phyloP scores from a whole-genome alignment of 2,113 vertebrate genomes.

The Murina feae region DNA sequence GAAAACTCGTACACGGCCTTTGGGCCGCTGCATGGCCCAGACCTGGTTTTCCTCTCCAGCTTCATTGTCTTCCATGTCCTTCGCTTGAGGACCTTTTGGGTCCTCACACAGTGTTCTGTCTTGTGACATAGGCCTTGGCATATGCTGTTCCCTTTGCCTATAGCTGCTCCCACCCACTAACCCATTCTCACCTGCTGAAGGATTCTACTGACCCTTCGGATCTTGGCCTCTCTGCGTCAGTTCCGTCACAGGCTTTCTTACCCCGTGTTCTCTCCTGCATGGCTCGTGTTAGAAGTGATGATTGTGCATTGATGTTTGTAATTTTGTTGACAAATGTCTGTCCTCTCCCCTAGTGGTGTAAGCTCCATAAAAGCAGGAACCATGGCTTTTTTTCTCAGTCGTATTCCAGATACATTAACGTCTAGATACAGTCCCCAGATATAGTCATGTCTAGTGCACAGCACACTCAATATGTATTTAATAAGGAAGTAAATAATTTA shows the following conservation, averaged over 20 bases:
- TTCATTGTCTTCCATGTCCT: neutral
- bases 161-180: neutral
- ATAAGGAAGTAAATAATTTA: neutral
- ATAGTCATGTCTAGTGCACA: neutral
- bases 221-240: neutral
- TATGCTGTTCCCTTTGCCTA: neutral
- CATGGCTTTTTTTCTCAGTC: neutral
- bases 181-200: neutral
- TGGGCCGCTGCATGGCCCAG: neutral
- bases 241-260: neutral
- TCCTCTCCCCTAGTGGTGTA: neutral
- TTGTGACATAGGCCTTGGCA: neutral
- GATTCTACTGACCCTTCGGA: neutral
- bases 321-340: neutral
- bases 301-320: neutral
- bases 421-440: neutral
- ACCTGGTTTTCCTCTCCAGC: neutral
- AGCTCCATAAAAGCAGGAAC: neutral
- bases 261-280: neutral
- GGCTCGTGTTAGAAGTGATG: neutral
- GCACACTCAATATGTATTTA: neutral
- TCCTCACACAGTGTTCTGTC: neutral
- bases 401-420: neutral
- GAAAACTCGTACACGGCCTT: neutral
- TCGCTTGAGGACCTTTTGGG: neutral